Evolutionary conservation across 1,140 invertebrate genomes (phyloP), one percentile per base, ranked within the genome.

Genomic region (Drosophila varians): DNA sequence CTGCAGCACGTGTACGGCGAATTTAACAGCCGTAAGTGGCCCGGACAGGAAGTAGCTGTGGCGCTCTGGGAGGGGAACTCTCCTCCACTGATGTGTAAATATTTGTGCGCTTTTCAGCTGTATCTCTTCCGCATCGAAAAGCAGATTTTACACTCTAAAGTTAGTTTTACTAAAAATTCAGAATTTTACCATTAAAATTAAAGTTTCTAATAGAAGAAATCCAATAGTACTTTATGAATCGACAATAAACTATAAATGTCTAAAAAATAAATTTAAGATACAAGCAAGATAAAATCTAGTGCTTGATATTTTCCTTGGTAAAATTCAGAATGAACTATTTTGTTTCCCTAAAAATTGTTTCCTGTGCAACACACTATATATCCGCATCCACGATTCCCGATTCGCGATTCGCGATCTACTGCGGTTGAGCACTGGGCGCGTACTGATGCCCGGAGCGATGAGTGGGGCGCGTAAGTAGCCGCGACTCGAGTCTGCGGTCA

Each of bases 381-480:
- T 46, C 8, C 38, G 7, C 38, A 42, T 16, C 8, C 38, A 42
- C 38, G 1, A 42, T 42, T 18, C 38, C 8, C 12, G 2, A 12
- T 21, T 21, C 21, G 2, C 21, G 51, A 45, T 36, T 28, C 55
- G 74, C 75, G 82, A 86, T 86, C 82, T 80, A 83, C 26, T 77
- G 68, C 60, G 69, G 82, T 54, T 88, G 82, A 88, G 65, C 82
- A 72, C 74, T 74, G 61, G 62, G 77, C 77, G 69, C 83, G 56
- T 60, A 87, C 82, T 87, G 82, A 87, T 88, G 77, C 64, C 74
- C 48, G 48, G 52, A 60, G 45, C 42, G 46, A 34, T 56, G 64
- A 77, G 83, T 64, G 83, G 14, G 34, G 54, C 61, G 58, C 62
- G 82, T 87, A 88, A 87, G 82, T 83, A 88, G 83, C 69, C 21